phyloP scores from a whole-genome alignment of 92 coral and sea anemone genomes.

The Hydrozoanthus gracilis region DNA sequence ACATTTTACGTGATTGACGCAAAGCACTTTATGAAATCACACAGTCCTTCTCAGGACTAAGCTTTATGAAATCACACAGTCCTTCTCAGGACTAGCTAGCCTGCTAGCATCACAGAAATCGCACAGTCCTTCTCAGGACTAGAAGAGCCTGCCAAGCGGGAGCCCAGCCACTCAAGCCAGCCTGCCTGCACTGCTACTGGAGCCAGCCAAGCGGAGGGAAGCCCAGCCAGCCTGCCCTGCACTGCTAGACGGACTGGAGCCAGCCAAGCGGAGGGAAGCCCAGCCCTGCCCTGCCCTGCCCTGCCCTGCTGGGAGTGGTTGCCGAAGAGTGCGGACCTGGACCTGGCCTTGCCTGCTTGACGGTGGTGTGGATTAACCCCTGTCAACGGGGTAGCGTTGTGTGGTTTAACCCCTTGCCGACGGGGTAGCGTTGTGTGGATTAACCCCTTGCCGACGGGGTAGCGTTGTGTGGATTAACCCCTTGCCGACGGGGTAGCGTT shows the following conservation, averaged over 20 bases:
- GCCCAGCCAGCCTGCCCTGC: neutral
- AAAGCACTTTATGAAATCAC: neutral
- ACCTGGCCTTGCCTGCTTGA: neutral
- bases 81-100: neutral
- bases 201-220: neutral
- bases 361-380: neutral
- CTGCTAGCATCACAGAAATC: neutral
- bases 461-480: neutral
- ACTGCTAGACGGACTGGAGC: neutral
- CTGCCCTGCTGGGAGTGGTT: neutral
- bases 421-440: too few relatives aligned
- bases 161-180: neutral
- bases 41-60: too few relatives aligned
- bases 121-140: neutral
- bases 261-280: neutral
- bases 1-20: neutral
- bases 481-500: neutral
- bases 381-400: neutral
- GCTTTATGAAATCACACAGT: too few relatives aligned
- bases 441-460: too few relatives aligned
- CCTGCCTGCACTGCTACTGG: neutral
- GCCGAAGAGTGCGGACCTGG: neutral
- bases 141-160: neutral
- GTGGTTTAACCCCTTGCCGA: neutral
- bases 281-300: neutral